These are phyloP conservation scores for Sisyra nigra DNA, from an alignment of 2,888 invertebrate species.

Conservation along the genomic window DNA sequence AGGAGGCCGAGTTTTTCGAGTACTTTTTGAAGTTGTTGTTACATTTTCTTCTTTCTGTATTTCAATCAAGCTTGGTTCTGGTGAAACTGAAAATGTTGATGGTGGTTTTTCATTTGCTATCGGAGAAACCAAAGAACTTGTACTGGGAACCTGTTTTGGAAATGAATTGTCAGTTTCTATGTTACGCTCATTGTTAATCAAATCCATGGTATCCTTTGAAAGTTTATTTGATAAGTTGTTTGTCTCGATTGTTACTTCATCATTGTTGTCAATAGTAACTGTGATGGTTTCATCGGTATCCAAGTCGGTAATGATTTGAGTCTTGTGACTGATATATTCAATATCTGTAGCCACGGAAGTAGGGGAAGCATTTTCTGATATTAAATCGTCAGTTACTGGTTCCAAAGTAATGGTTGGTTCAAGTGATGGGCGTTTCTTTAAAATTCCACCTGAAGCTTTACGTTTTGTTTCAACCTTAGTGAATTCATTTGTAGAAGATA, in stretches of 20 bases:
- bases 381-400: not conserved
- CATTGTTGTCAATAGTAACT: constrained; percentile 20
- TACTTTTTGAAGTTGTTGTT: constrained; percentile 16
- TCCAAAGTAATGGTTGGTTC: not conserved
- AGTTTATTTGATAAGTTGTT: constrained; percentile 5
- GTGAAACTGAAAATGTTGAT: constrained; percentile 28
- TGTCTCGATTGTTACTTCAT: constrained; percentile 17
- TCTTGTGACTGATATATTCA: constrained; percentile 21
- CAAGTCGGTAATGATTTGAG: constrained; percentile 7
- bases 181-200: not conserved
- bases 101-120: constrained; percentile 27
- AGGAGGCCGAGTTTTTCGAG: constrained; percentile 35
- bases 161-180: constrained; percentile 7
- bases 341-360: constrained; percentile 39
- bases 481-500: not conserved
- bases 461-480: not conserved
- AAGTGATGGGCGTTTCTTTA: constrained; percentile 1
- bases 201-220: not conserved
- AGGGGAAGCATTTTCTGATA: constrained; percentile 11
- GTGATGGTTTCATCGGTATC: constrained; percentile 8
- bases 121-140: constrained; percentile 28
- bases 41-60: constrained; percentile 19
- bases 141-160: constrained; percentile 22
- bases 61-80: constrained; percentile 11
- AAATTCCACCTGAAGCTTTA: not conserved